Evolutionary conservation across 1,140 invertebrate genomes (phyloP).

Genomic region (Drosophila pectinifera): DNA sequence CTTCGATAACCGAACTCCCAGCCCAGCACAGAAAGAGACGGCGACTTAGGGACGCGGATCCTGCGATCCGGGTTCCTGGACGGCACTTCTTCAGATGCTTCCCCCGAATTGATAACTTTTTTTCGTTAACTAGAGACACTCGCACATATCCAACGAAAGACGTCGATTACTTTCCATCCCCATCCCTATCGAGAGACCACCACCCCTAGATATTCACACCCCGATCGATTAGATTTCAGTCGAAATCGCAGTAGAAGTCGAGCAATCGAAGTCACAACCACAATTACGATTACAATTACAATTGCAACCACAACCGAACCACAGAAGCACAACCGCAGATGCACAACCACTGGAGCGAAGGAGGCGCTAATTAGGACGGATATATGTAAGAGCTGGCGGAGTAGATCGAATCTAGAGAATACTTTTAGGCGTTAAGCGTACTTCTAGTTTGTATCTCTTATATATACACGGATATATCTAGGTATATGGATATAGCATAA

Average conservation of each 20-base stretch:
- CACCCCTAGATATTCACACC: slow-evolving; percentile 39
- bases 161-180: slow-evolving; percentile 54
- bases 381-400: slow-evolving; percentile 31
- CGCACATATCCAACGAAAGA: slow-evolving; percentile 54
- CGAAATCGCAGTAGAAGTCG: slow-evolving; percentile 4
- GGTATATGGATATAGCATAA: slow-evolving; percentile 60
- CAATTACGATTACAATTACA: slow-evolving; percentile 45
- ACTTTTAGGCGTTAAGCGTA: slow-evolving; percentile 54
- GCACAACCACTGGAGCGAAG: slow-evolving; percentile 50
- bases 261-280: slow-evolving; percentile 31
- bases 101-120: slow-evolving; percentile 19
- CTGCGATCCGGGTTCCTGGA: neutral
- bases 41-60: neutral
- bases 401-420: slow-evolving; percentile 44
- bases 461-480: slow-evolving; percentile 56
- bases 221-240: neutral
- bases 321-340: slow-evolving; percentile 38
- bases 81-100: slow-evolving; percentile 16
- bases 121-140: slow-evolving; percentile 49
- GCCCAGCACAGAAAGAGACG: slow-evolving; percentile 5
- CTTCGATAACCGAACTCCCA: slow-evolving; percentile 38
- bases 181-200: slow-evolving; percentile 46
- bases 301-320: slow-evolving; percentile 46
- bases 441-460: slow-evolving; percentile 55
- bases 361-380: slow-evolving; percentile 17